Evolutionary conservation across 2,797 vertebrate genomes (phyloP), one percentile per base, ranked within the genome.

Genomic region (Aythya fuligula): DNA sequence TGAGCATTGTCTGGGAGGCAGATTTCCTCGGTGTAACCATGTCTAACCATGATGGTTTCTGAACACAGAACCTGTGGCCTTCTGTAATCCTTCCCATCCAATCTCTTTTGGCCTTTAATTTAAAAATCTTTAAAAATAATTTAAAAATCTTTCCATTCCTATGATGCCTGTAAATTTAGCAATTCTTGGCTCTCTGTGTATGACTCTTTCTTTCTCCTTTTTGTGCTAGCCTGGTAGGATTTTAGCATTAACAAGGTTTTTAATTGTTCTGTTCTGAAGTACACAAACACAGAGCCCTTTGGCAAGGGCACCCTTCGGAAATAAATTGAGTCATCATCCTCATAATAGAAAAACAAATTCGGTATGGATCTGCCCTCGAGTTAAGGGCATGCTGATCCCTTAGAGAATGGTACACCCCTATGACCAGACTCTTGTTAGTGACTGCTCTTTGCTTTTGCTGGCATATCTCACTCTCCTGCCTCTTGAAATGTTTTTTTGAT

Each of bases 271-370:
- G 30, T 77, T 90, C 75, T 56, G 51, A 91, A 93, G 62, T 66
- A 60, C 61, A 83, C 27, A 87, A 54, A 54, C 77, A 75, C 38
- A 72, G 51, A 86, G 54, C 66, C 83, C 73, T 65, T 95, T 88
- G 83, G 94, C 93, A 96, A 94, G 85, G 93, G 76, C 60, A 87
- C 30, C 19, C 41, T 38, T 64, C 58, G 74, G 82, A 91, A 94
- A 93, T 69, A 96, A 94, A 94, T 87, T 61, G 82, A 90, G 73
- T 86, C 73, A 77, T 56, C 70, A 72, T 77, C 79, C 85, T 91
- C 56, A 19, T 69, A 87, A 91, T 62, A 93, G 90, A 72, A 94
- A 94, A 96, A 60, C 41, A 94, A 93, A 94, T 94, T 87, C 66
- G 62, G 38, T 88, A 94, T 87, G 83, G 88, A 91, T 92, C 87